A percentile compares a stretch with the other conserved stretches of the same genome.
These are phyloP conservation scores for Balanococcus diminutus DNA, from an alignment of 2,888 invertebrate genomes.

Conservation along the genomic window DNA sequence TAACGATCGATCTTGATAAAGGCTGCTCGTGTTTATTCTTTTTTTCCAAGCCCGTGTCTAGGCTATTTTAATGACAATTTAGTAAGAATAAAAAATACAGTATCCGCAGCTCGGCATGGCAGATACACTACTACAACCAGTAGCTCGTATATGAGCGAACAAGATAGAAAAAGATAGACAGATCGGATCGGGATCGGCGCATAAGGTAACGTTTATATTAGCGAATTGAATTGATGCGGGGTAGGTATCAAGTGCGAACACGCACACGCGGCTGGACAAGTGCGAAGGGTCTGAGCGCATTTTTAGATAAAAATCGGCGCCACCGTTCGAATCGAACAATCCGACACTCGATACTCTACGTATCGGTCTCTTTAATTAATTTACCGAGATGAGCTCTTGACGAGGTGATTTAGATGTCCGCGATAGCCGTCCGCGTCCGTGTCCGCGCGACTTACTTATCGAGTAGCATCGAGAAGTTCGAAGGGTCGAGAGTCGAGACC, in stretches of 20 bases:
- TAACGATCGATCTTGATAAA: constrained; percentile 21
- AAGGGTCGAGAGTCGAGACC: neutral
- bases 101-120: neutral
- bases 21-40: neutral
- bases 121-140: no score
- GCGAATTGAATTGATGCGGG: neutral
- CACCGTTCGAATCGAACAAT: neutral
- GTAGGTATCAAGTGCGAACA: neutral
- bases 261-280: neutral
- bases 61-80: constrained; percentile 11
- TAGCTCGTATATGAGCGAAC: neutral
- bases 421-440: neutral
- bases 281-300: neutral
- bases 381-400: constrained; percentile 18
- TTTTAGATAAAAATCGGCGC: constrained; percentile 24
- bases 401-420: constrained; percentile 22
- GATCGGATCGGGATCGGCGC: neutral
- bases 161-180: neutral
- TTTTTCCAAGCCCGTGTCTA: neutral
- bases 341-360: neutral
- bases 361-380: neutral
- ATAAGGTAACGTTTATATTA: constrained; percentile 2
- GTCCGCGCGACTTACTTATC: neutral
- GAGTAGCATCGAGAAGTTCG: neutral
- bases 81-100: constrained; percentile 6